These are phyloP conservation scores for Heliconius hewitsoni DNA, from an alignment of 1,140 invertebrate species.

Conservation along the genomic window DNA sequence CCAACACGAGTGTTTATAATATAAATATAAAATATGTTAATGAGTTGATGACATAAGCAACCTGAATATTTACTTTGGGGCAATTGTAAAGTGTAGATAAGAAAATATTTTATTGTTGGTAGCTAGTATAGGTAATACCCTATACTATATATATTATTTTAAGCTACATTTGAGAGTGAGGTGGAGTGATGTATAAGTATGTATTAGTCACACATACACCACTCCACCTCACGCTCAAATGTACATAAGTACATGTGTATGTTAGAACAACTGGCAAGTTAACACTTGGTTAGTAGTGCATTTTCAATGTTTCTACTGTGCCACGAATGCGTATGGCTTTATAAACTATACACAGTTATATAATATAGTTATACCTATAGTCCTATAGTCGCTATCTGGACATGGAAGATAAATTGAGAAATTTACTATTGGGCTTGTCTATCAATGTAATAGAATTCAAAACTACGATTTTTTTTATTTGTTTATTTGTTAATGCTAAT, in stretches of 20 bases:
- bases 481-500: too few relatives aligned
- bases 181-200: conserved; percentile 59
- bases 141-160: neutral
- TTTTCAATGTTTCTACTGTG: conserved; percentile 7
- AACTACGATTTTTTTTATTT: too few relatives aligned
- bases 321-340: neutral
- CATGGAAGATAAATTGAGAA: too few relatives aligned
- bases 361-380: too few relatives aligned
- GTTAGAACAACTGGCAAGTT: conserved; percentile 38
- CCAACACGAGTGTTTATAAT: too few relatives aligned
- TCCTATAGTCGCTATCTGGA: too few relatives aligned
- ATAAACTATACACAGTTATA: neutral
- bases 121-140: too few relatives aligned
- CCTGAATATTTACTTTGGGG: neutral
- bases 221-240: too few relatives aligned
- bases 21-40: too few relatives aligned
- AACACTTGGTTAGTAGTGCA: conserved; percentile 38
- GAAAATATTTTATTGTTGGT: neutral
- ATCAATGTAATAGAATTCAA: too few relatives aligned
- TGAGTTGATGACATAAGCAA: neutral
- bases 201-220: too few relatives aligned
- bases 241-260: conserved; percentile 25
- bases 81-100: neutral
- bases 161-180: conserved; percentile 37
- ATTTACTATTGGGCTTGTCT: too few relatives aligned